Conservation (phyloP, 2,113 vertebrate species). For the Sphaerodactylus townsendi region DNA sequence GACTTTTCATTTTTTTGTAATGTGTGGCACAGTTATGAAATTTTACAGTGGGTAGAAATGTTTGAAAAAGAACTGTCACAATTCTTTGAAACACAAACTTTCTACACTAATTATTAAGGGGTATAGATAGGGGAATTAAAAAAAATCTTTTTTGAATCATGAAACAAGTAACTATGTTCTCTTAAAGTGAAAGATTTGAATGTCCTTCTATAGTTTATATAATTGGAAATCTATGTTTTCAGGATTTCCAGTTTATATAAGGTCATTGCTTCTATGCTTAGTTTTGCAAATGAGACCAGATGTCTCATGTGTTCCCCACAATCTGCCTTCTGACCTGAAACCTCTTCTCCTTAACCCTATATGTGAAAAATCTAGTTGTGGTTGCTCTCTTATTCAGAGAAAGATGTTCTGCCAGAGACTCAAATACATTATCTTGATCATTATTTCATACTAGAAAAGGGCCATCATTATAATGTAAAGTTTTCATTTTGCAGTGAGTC, state of each 20-base stretch:
- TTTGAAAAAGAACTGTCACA: constrained; percentile 7
- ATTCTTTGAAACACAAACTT: neutral
- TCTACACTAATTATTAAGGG: neutral
- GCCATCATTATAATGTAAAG: no score
- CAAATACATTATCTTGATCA: neutral
- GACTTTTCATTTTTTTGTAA: constrained; percentile 50
- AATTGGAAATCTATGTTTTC: neutral
- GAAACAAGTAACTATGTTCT: neutral
- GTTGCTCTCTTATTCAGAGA: neutral
- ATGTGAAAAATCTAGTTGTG: neutral
- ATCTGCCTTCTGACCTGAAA: neutral
- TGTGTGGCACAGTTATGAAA: constrained; percentile 44
- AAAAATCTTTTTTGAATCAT: fast-evolving
- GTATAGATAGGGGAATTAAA: neutral
- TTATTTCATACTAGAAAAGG: neutral
- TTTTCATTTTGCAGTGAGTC: neutral
- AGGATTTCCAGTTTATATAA: neutral
- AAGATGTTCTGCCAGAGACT: neutral
- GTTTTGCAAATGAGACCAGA: neutral
- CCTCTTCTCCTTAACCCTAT: neutral
- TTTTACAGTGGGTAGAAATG: constrained; percentile 11
- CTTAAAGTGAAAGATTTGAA: neutral
- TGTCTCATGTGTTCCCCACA: neutral
- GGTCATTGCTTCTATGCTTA: neutral
- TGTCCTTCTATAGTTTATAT: neutral